phyloP scores from a whole-genome alignment of 2,888 invertebrate species.

The Loripinus fragilis region DNA sequence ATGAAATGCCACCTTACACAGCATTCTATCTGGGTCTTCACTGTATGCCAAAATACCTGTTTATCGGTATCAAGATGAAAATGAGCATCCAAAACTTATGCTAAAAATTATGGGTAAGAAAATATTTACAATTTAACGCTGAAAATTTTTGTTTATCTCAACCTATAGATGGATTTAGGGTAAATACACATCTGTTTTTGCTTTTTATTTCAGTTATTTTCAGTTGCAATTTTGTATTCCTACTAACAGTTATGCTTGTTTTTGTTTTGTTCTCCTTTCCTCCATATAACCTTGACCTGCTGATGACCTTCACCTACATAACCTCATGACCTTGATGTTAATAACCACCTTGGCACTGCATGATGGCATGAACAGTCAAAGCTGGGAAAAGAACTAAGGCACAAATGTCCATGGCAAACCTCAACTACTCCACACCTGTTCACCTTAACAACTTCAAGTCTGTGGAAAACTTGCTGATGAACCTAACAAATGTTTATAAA shows the following conservation, averaged over 20 bases:
- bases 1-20: too few relatives aligned
- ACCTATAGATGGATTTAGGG: too few relatives aligned
- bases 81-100: too few relatives aligned
- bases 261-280: constrained; percentile 31
- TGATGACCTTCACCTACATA: too few relatives aligned
- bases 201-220: constrained; percentile 16
- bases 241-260: constrained; percentile 16
- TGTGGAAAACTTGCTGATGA: constrained; percentile 78
- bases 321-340: constrained; percentile 5
- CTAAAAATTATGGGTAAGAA: too few relatives aligned
- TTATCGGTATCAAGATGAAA: too few relatives aligned
- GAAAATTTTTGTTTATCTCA: too few relatives aligned
- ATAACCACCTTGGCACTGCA: constrained; percentile 19
- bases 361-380: constrained; percentile 41
- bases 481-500: constrained; percentile 69
- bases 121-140: too few relatives aligned
- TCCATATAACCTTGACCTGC: constrained; percentile 34
- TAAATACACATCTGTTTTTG: too few relatives aligned
- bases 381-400: constrained; percentile 36
- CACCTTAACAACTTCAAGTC: constrained; percentile 74
- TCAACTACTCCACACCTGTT: constrained; percentile 53
- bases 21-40: too few relatives aligned
- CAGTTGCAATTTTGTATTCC: constrained; percentile 3
- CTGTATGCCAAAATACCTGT: too few relatives aligned
- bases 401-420: constrained; percentile 24